Conservation (phyloP, 2,113 vertebrate genomes). For the Sylvilagus bachmani region DNA sequence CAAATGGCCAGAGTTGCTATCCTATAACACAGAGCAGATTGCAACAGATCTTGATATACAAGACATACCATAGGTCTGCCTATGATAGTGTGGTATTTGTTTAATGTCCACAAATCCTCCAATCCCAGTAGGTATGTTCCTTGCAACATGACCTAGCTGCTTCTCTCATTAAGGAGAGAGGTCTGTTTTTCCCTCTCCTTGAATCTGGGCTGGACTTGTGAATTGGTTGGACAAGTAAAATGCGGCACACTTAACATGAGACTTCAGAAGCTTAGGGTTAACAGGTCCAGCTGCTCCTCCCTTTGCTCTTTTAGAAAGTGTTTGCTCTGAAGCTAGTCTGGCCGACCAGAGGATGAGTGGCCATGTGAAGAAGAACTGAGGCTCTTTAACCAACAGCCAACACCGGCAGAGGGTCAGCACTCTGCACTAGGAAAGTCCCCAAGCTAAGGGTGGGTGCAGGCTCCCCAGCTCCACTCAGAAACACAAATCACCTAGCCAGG, state of each 20-base stretch:
- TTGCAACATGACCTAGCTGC: not conserved
- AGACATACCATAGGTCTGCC: not conserved
- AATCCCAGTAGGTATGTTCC: not conserved
- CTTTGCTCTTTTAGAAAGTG: not conserved
- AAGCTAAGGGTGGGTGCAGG: no score
- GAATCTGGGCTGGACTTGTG: not conserved
- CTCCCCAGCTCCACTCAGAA: no score
- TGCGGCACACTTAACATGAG: not conserved
- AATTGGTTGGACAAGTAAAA: slow-evolving; percentile 32
- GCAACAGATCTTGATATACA: not conserved
- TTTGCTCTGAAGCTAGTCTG: not conserved
- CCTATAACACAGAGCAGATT: not conserved
- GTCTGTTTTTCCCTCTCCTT: not conserved
- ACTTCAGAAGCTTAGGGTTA: not conserved
- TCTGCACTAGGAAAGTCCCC: no score
- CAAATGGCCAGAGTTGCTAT: not conserved
- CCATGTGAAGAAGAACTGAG: not conserved
- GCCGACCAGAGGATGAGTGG: not conserved
- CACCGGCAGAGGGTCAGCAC: no score
- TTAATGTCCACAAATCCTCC: not conserved
- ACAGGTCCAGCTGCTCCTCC: not conserved
- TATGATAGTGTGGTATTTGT: not conserved
- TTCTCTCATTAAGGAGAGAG: not conserved
- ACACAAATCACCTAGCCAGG: no score
- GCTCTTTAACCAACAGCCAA: not conserved